Conservation (phyloP, 2,888 invertebrate genomes). For the Phengaris arion region DNA sequence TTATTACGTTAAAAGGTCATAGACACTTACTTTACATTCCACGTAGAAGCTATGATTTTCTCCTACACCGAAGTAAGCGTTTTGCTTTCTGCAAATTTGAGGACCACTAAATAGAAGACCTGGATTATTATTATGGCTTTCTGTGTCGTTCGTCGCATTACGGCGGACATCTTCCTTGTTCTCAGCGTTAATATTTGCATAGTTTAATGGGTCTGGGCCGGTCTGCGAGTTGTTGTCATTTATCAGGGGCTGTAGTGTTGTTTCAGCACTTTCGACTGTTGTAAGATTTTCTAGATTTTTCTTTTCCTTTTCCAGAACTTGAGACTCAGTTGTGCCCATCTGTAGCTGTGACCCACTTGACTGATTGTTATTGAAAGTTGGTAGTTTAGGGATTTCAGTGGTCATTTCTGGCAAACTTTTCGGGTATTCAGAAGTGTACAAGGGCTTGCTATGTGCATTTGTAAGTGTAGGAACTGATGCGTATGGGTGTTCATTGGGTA, state of each 20-base stretch:
- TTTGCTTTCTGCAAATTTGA: conserved; percentile 16
- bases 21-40: conserved; percentile 5
- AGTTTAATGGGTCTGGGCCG: background rate
- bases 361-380: background rate
- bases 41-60: conserved; percentile 23
- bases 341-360: background rate
- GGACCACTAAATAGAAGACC: conserved; percentile 4
- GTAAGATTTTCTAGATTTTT: background rate
- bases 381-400: background rate
- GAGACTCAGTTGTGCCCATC: background rate
- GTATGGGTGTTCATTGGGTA: background rate
- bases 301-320: background rate
- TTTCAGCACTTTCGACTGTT: background rate
- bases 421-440: background rate
- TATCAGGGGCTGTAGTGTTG: background rate
- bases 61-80: conserved; percentile 6
- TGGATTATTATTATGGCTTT: background rate
- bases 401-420: background rate
- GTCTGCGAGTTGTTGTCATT: background rate
- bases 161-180: background rate
- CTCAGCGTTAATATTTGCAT: background rate
- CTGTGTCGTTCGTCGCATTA: background rate
- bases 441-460: background rate
- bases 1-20: too few relatives aligned
- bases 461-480: background rate